These are phyloP conservation scores for Heterodera filipjevi DNA, from an alignment of 2,888 invertebrate species.

Conservation along the genomic window DNA sequence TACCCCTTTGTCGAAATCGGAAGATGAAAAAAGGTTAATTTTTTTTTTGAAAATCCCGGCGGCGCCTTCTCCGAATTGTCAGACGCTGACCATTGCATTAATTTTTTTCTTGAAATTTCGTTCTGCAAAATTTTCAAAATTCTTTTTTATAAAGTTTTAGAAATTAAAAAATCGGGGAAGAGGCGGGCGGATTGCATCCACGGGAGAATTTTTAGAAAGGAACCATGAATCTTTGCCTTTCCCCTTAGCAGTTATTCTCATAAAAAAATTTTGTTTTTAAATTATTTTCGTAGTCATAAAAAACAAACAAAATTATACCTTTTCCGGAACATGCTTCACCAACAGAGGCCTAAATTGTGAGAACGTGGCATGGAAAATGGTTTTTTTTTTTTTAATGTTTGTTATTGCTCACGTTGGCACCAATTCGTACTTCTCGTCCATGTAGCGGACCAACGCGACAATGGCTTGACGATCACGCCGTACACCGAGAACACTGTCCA, in stretches of 20 bases:
- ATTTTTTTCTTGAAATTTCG: no score
- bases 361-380: neutral
- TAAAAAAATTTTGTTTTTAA: neutral
- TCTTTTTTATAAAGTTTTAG: no score
- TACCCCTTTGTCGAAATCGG: no score
- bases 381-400: neutral
- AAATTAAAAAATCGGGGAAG: no score
- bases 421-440: constrained; percentile 33
- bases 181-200: no score
- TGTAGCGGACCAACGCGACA: constrained; percentile 30
- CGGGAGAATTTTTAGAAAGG: no score
- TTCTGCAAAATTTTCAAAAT: no score
- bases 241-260: neutral
- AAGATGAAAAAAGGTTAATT: no score
- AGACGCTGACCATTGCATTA: no score
- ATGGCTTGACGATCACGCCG: constrained; percentile 16
- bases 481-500: constrained; percentile 33
- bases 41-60: no score
- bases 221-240: no score
- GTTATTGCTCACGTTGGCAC: constrained; percentile 31
- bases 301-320: neutral
- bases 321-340: neutral
- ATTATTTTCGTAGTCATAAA: neutral
- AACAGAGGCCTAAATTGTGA: constrained; percentile 5
- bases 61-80: no score